Evolutionary conservation across 2,113 vertebrate species (phyloP), one percentile per base, ranked within the genome.

Genomic region (Psephotus haematonotus): DNA sequence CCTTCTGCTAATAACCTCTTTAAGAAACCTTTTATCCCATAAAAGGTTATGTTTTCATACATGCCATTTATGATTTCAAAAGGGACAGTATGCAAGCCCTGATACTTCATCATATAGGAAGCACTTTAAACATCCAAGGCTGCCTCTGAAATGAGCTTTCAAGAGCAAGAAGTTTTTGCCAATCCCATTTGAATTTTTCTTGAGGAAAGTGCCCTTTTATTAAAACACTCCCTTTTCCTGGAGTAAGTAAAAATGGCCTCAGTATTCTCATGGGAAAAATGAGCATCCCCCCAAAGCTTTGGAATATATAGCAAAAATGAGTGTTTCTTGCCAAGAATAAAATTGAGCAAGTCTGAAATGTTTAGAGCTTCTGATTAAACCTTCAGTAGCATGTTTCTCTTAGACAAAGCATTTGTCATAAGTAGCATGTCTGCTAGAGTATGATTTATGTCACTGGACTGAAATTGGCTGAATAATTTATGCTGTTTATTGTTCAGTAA

Each of bases 381-480:
- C 88, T 97, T 97, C 96, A 95, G 85, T 96, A 81, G 76, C 93
- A 92, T 92, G 75, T 97, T 97, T 98, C 96, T 93, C 85, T 97
- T 97, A 97, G 88, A 97, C 96, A 97, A 97, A 97, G 95, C 94
- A 97, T 98, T 98, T 98, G 95, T 94, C 97, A 97, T 96, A 97
- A 98, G 94, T 86, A 96, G 92, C 76, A 91, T 97, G 90, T 97
- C 97, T 97, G 91, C 86, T 95, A 80, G 83, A 96, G 72, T 91
- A 96, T 97, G 97, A 98, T 96, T 97, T 98, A 97, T 98, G 94
- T 65, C 44, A 95, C 94, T 96, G 92, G 86, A 96, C 94, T 95
- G 87, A 98, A 98, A 98, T 92, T 97, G 96, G 94, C 90, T 97
- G 95, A 97, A 98, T 97, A 98, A 97, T 97, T 97, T 98, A 97